Evolutionary conservation across 2,888 invertebrate species (phyloP).

Genomic region (Synanthedon myopaeformis): DNA sequence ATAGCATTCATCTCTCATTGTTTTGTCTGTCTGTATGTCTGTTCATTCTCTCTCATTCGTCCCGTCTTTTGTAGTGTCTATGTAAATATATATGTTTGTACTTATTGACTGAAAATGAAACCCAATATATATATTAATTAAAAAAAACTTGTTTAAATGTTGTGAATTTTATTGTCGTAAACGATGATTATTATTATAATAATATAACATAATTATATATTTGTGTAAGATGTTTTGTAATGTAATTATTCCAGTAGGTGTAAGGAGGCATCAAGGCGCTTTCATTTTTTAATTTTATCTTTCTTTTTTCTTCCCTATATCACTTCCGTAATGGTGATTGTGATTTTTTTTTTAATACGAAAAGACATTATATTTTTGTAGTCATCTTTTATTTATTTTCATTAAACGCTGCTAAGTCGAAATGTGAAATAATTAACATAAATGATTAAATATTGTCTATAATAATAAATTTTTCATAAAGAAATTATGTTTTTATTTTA

Average conservation of each 20-base stretch:
- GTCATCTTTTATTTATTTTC: constrained; percentile 41
- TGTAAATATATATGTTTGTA: constrained; percentile 57
- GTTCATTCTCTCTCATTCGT: constrained; percentile 37
- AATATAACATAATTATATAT: neutral
- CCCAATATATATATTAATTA: constrained; percentile 8
- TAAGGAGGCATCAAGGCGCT: neutral
- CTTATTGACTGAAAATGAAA: constrained; percentile 45
- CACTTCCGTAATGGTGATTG: neutral
- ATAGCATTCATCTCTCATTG: too few relatives aligned
- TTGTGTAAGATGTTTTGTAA: neutral
- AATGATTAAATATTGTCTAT: constrained; percentile 36
- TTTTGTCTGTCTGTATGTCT: too few relatives aligned
- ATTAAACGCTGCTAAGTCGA: constrained; percentile 28
- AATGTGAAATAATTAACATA: constrained; percentile 11
- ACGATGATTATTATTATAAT: neutral
- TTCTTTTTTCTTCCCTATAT: neutral
- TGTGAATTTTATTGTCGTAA: neutral
- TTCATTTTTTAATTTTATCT: neutral
- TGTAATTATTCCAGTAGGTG: neutral
- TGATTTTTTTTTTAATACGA: constrained; percentile 15
- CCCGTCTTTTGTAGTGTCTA: constrained; percentile 36
- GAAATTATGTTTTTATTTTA: constrained; percentile 26
- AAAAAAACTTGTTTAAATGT: neutral
- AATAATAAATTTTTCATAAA: constrained; percentile 57
- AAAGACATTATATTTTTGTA: constrained; percentile 50